Base-by-base conservation (phyloP, 2,113 vertebrate species). In the Xenopus borealis region DNA sequence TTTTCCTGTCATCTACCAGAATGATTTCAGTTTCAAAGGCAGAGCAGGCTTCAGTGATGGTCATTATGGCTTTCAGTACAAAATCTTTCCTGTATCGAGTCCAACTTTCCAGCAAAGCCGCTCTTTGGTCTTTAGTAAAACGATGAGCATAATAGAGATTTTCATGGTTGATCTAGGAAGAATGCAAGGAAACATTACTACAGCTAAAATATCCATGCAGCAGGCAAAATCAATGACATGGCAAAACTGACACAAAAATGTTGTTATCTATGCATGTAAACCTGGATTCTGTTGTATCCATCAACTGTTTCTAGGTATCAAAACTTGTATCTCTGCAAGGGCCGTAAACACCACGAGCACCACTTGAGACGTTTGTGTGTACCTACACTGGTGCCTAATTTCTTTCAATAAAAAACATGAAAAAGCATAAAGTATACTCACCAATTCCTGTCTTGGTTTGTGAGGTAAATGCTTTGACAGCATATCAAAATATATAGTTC, bases 381-480 rank as follows among this genome's bases (percentile, higher is more conserved):
- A 9, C 12, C 12, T 47, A 47, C 46, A 47, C 9, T 47, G 46
- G 46, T 9, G 10, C 46, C 46, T 47, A 47, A 47, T 47, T 12
- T 47, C 12, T 11, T 47, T 12, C 1, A 47, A 47, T 47, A 47
- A 47, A 47, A 47, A 47, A 47, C 12, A 47, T 47, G 16, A 27
- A 27, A 27, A 3, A 27, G 23, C 23, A 20, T 66, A 59, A 50
- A 1, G 14, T 71, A 11, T 12, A 88, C 95, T 93, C 65, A 98
- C 97, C 94, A 98, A 88, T 64, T 95, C 89, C 9, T 82, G 81
- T 80, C 89, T 91, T 12, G 89, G 87, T 82, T 86, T 93, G 67
- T 91, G 83, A 63, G 94, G 94, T 75, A 98, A 90, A 70, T 91
- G 80, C 82, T 90, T 94, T 73, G 88, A 91, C 72, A 98, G 82